Evolutionary conservation across 2,888 invertebrate genomes (phyloP).

Genomic region (Eugnorisma glareosa): DNA sequence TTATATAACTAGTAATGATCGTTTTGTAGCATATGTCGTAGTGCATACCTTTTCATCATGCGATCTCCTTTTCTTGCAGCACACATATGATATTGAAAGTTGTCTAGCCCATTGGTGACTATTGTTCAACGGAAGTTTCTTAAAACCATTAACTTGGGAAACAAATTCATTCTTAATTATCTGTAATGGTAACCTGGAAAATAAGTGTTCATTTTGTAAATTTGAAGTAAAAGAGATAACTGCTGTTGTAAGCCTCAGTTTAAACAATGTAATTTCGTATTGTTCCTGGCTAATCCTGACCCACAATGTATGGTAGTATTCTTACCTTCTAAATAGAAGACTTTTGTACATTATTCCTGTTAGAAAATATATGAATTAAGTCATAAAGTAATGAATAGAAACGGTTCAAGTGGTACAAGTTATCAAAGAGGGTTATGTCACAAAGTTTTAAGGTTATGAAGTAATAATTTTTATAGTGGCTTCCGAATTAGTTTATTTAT

Average conservation of each 20-base stretch:
- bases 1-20: neutral
- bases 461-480: neutral
- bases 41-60: slow-evolving; percentile 91
- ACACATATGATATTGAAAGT: slow-evolving; percentile 78
- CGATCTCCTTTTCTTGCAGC: slow-evolving; percentile 91
- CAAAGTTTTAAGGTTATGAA: slow-evolving; percentile 52
- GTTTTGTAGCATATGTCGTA: neutral
- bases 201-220: neutral
- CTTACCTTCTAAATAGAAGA: slow-evolving; percentile 80
- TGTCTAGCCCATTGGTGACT: slow-evolving; percentile 71
- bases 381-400: slow-evolving; percentile 20
- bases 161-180: slow-evolving; percentile 73
- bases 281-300: neutral
- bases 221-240: neutral
- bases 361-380: slow-evolving; percentile 28
- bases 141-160: slow-evolving; percentile 64
- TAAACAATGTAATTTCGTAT: neutral
- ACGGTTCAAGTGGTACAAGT: neutral
- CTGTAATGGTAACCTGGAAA: slow-evolving; percentile 78
- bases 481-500: slow-evolving; percentile 1
- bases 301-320: slow-evolving; percentile 4
- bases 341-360: slow-evolving; percentile 79
- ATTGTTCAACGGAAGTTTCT: slow-evolving; percentile 57
- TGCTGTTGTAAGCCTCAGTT: neutral
- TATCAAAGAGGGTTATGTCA: slow-evolving; percentile 64